Base-by-base conservation (phyloP, 2,888 invertebrate genomes). In the Panopea generosa region DNA sequence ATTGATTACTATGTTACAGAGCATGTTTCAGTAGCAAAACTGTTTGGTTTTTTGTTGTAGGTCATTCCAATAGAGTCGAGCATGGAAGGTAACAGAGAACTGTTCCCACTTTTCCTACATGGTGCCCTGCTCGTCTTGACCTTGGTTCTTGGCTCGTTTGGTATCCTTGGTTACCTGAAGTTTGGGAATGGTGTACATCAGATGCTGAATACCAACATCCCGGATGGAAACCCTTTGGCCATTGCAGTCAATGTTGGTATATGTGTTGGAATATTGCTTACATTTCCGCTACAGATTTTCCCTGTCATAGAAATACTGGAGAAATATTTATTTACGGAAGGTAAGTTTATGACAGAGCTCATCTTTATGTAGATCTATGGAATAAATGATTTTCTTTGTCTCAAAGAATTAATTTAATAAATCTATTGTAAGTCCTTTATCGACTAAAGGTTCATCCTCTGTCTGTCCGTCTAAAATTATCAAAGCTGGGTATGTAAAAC, bases 31-130 rank as follows among this genome's bases (percentile, higher is more conserved):
- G n/a, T n/a, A n/a, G n/a, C n/a, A n/a, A n/a, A n/a, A n/a, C n/a
- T n/a, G n/a, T n/a, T n/a, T n/a, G n/a, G n/a, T n/a, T n/a, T n/a
- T n/a, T n/a, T n/a, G n/a, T n/a, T 73, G 0, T 75, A 91, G 91
- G 86, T 92, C n/a, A 85, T 92, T 47, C 91, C 92, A n/a, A 91
- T 92, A 18, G 90, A 92, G 66, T 87, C 90, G 1, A 92, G 91
- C 73, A 92, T 92, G 92, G 90, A 87, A 20, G 91, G 89, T n/a
- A 91, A 90, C 71, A 83, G 90, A 7, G 88, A 90, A 75, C 84
- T 88, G 61, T 91, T 92, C 68, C 67, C 87, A 0, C 38, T 49
- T 11, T 91, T 90, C 74, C 87, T 92, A 0, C 89, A 89, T 61
- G 88, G 84, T 14, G 87, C 89, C 2, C 70, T 92, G 18, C 50